Base-by-base conservation (phyloP, 2,888 invertebrate species). In the Thysanoteuthis rhombus region DNA sequence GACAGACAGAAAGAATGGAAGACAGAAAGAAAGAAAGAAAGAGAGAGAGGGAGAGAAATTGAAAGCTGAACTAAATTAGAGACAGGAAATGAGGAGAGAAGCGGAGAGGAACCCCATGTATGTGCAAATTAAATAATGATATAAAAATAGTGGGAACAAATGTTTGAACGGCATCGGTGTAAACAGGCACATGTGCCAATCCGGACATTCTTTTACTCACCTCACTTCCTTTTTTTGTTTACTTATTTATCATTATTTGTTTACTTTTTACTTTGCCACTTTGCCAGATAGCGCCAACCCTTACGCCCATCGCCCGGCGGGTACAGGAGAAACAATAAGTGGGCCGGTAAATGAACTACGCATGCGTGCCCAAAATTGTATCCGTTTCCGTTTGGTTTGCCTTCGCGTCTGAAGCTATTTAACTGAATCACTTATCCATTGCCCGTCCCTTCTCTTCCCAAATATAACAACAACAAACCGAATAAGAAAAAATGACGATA, bases 131-230 rank as follows among this genome's bases (percentile, higher is more conserved):
- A 75, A 75, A 75, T 75, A 75, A 75, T 75, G 75, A n/a, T 75
- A 75, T 75, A n/a, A 75, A 75, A 75, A n/a, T 75, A 75, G n/a
- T n/a, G n/a, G n/a, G 75, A 75, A 75, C 75, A 75, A 75, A 75
- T 75, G 75, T n/a, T 12, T 75, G n/a, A n/a, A 75, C 75, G n/a
- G 75, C n/a, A 75, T 75, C 75, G n/a, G n/a, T 75, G 75, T 75
- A 75, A n/a, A 75, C 16, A 75, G 75, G 75, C n/a, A 75, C 75
- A n/a, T 75, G 75, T 75, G 75, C n/a, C 75, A 75, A 75, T 75
- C n/a, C 75, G 75, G 75, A n/a, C n/a, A 75, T 75, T 75, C n/a
- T 75, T 75, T n/a, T n/a, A 75, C 75, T 75, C 75, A 75, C 75
- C 75, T 75, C 75, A n/a, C 75, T 75, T 75, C 75, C 75, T 36